Evolutionary conservation across 1,140 invertebrate genomes (phyloP).

Genomic region (Paramacrobiotus metropolitanus): DNA sequence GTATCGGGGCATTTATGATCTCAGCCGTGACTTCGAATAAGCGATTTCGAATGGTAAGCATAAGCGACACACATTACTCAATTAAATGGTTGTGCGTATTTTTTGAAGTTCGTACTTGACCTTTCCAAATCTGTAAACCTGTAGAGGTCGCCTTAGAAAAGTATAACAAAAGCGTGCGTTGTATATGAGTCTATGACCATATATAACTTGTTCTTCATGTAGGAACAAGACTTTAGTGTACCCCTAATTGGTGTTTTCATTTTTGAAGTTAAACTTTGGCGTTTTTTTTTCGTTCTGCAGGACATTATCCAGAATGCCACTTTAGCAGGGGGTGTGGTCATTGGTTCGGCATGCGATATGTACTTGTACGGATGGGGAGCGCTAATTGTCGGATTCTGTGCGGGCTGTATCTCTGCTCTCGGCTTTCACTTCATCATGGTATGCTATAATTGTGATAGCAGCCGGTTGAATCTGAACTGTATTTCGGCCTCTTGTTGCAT

Average conservation of each 20-base stretch:
- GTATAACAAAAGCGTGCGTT: background rate
- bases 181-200: no score
- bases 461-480: no score
- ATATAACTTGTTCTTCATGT: no score
- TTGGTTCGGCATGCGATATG: constrained; percentile 41
- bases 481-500: no score
- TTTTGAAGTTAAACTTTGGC: background rate
- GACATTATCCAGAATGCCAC: constrained; percentile 28
- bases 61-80: no score
- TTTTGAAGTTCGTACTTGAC: no score
- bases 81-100: no score
- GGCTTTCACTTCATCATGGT: constrained; percentile 67
- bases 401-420: constrained; percentile 53
- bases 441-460: constrained; percentile 13
- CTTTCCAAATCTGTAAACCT: background rate
- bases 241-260: background rate
- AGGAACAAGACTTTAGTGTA: no score
- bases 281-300: background rate
- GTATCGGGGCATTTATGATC: constrained; percentile 53
- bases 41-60: constrained; percentile 54
- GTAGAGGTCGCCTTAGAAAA: background rate
- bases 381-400: constrained; percentile 50
- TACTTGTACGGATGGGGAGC: constrained; percentile 56
- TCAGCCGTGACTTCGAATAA: constrained; percentile 51
- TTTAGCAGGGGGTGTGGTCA: constrained; percentile 33